These are phyloP conservation scores for Metopia argyrocephala DNA, from an alignment of 2,888 invertebrate genomes.

Conservation along the genomic window DNA sequence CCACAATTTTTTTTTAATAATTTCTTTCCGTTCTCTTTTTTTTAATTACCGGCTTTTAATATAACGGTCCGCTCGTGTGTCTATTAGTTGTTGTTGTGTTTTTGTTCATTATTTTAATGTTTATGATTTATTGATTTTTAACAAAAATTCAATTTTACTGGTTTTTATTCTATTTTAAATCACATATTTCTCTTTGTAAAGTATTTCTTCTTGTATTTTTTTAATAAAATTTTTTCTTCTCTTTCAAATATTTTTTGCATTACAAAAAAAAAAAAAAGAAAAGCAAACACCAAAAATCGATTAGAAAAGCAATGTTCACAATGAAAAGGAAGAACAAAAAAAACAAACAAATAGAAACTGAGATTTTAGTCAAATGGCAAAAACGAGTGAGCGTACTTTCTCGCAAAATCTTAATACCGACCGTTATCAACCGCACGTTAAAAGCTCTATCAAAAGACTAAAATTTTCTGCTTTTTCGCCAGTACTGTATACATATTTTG, in stretches of 20 bases:
- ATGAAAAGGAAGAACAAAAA: no score
- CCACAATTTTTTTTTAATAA: neutral
- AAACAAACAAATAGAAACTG: constrained; percentile 33
- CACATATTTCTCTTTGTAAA: constrained; percentile 31
- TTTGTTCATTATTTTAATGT: neutral
- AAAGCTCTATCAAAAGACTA: constrained; percentile 60
- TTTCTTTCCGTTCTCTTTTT: neutral
- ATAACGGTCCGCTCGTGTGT: neutral
- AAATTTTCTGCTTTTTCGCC: constrained; percentile 52
- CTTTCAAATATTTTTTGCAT: constrained; percentile 15
- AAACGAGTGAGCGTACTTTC: constrained; percentile 2
- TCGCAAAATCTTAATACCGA: constrained; percentile 13
- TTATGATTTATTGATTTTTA: constrained; percentile 64
- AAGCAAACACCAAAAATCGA: constrained; percentile 53
- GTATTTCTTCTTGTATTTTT: constrained; percentile 9
- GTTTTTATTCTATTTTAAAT: constrained; percentile 7
- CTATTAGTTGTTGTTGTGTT: neutral
- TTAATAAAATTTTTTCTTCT: constrained; percentile 24
- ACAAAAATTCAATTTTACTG: constrained; percentile 51
- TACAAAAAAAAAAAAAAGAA: constrained; percentile 11
- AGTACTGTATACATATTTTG: constrained; percentile 24
- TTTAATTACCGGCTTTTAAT: constrained; percentile 45
- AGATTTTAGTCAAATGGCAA: constrained; percentile 49
- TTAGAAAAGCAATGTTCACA: constrained; percentile 47
- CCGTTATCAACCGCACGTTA: constrained; percentile 45